A percentile compares a stretch with the other conserved stretches of the same genome.
Evolutionary conservation across 2,113 vertebrate genomes (phyloP).

Genomic region (Misgurnus mizolepis): DNA sequence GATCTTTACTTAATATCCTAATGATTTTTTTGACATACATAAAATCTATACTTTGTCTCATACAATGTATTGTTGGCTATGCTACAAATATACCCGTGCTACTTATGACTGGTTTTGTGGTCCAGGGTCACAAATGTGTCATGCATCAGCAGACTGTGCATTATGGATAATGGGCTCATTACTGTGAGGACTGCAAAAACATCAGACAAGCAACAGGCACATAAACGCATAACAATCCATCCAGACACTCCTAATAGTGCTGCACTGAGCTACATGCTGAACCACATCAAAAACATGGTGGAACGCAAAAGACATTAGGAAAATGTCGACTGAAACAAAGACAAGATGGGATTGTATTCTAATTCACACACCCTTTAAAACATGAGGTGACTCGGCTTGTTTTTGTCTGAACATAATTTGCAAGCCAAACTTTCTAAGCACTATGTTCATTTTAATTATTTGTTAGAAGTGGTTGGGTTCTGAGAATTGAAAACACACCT

Average conservation of each 20-base stretch:
- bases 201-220: constrained; percentile 6
- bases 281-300: constrained; percentile 19
- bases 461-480: neutral
- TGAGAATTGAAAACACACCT: neutral
- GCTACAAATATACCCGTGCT: too few species aligned
- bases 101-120: too few species aligned
- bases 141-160: neutral
- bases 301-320: neutral
- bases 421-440: neutral
- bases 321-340: neutral
- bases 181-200: neutral
- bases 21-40: too few species aligned
- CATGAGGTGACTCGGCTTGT: neutral
- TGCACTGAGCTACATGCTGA: constrained; percentile 9
- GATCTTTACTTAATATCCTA: too few species aligned
- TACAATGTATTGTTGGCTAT: too few species aligned
- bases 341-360: neutral
- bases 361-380: neutral
- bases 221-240: constrained; percentile 7
- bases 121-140: neutral
- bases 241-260: constrained; percentile 2
- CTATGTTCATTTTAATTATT: neutral
- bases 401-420: neutral
- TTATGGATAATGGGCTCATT: constrained; percentile 7
- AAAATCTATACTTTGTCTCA: too few species aligned